Percentiles rank a stretch among this genome's conserved stretches.
These are phyloP conservation scores for Dendrolimus kikuchii DNA, from an alignment of 1,140 invertebrate genomes.

Conservation along the genomic window DNA sequence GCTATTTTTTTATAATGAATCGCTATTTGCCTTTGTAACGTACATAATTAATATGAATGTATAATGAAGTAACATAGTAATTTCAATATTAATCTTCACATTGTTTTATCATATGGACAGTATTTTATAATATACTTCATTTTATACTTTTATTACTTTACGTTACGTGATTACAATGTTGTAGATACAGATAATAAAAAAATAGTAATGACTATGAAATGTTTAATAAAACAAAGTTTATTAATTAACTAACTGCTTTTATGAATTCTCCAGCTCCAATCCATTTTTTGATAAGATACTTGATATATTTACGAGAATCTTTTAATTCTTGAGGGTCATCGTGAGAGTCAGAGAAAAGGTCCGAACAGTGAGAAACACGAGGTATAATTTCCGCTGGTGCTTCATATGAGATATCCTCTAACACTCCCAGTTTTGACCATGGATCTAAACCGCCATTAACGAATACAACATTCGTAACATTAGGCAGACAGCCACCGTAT, in stretches of 20 bases:
- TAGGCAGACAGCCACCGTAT: conserved; percentile 74
- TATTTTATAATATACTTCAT: neutral
- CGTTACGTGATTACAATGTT: too few relatives aligned
- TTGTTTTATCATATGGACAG: neutral
- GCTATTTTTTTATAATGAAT: too few relatives aligned
- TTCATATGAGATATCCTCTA: conserved; percentile 52
- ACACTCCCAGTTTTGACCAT: conserved; percentile 75
- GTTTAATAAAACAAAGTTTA: neutral
- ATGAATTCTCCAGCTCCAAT: conserved; percentile 33
- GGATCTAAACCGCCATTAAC: conserved; percentile 78
- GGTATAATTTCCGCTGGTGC: conserved; percentile 44
- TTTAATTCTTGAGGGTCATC: conserved; percentile 40
- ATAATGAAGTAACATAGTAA: too few relatives aligned
- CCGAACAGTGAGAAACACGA: conserved; percentile 43
- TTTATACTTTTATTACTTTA: too few relatives aligned
- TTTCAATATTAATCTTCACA: neutral
- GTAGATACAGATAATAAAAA: too few relatives aligned
- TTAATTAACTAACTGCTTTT: conserved; percentile 4
- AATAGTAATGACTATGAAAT: too few relatives aligned
- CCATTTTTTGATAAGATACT: conserved; percentile 52
- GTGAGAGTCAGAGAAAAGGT: conserved; percentile 33
- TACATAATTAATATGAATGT: too few relatives aligned
- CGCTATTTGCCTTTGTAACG: too few relatives aligned
- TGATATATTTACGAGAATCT: conserved; percentile 40
- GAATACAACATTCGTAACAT: conserved; percentile 75